Conservation (phyloP, 2,113 vertebrate genomes). For the Pogonocichla stellata region DNA sequence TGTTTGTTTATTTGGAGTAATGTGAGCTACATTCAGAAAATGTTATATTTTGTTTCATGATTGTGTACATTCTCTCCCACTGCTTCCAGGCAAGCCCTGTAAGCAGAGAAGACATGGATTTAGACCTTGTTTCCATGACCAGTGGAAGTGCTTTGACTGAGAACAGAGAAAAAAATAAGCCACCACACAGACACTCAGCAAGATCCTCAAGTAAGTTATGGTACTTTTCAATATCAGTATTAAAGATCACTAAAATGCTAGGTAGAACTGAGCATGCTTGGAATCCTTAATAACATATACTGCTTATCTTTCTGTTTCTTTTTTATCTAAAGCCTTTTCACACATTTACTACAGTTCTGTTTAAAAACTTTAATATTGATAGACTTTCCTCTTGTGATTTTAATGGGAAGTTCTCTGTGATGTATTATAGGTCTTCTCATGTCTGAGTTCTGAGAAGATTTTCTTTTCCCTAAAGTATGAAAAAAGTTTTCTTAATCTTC, state of each 20-base stretch:
- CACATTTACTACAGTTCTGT: neutral
- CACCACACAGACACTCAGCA: constrained; percentile 72
- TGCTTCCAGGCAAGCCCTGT: constrained; percentile 84
- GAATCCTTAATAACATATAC: neutral
- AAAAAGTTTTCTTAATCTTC: neutral
- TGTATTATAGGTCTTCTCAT: neutral
- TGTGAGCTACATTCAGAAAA: constrained; percentile 81
- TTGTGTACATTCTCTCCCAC: constrained; percentile 82
- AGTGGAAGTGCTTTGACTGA: constrained; percentile 76
- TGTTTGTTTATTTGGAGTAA: constrained; percentile 85
- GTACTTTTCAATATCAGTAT: constrained; percentile 69
- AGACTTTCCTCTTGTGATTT: constrained; percentile 37
- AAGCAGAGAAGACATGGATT: constrained; percentile 81
- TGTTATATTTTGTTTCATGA: constrained; percentile 84
- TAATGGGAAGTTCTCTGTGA: neutral
- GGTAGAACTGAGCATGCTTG: neutral
- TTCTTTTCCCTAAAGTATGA: neutral
- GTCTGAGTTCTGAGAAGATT: neutral
- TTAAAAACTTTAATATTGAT: constrained; percentile 14
- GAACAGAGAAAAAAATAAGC: constrained; percentile 75
- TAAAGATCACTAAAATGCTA: constrained; percentile 63
- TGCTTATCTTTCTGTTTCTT: neutral
- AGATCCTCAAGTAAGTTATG: constrained; percentile 84
- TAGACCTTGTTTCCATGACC: constrained; percentile 75
- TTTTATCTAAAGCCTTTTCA: constrained; percentile 18